Conservation (phyloP, 2,113 vertebrate genomes). For the Alaudala cheleensis region DNA sequence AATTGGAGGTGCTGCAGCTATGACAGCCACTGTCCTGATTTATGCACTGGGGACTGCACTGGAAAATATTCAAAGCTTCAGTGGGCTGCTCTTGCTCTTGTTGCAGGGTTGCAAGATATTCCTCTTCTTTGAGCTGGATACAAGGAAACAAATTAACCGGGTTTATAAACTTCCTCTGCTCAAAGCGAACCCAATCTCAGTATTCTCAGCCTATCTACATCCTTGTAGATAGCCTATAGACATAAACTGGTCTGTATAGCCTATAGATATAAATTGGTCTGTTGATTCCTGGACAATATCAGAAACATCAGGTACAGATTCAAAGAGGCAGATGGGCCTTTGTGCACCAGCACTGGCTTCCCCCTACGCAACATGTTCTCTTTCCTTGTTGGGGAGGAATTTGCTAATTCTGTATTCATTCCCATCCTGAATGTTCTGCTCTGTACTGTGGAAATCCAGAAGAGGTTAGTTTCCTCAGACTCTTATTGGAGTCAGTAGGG, state of each 20-base stretch:
- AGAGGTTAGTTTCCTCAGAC: neutral
- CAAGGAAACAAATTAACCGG: neutral
- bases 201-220: neutral
- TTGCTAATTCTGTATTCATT: neutral
- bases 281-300: neutral
- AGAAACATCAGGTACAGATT: neutral
- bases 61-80: neutral
- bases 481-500: neutral
- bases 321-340: neutral
- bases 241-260: neutral
- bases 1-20: neutral
- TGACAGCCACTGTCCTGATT: neutral
- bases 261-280: neutral
- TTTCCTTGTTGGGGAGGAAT: neutral
- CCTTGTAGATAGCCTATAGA: accelerated
- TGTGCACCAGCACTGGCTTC: neutral
- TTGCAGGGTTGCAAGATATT: neutral
- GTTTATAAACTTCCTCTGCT: neutral
- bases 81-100: neutral
- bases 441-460: neutral
- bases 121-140: neutral
- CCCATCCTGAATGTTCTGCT: neutral
- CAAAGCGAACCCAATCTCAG: neutral
- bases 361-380: neutral
- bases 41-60: neutral